Evolutionary conservation across 23 tunicate genomes (phyloP).

Genomic region (Phallusia fumigata): DNA sequence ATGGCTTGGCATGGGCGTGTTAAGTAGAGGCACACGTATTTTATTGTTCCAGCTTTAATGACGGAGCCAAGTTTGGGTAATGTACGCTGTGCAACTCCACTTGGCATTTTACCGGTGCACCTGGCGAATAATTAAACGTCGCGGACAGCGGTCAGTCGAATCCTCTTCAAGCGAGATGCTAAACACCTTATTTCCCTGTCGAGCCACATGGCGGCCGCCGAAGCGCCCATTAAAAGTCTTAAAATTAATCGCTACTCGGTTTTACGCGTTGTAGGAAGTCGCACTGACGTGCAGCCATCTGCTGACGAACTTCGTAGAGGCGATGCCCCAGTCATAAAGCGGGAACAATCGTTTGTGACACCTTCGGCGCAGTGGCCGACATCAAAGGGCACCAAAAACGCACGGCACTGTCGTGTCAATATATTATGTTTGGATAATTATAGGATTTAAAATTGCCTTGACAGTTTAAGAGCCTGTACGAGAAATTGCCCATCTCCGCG

Average conservation of each 20-base stretch:
- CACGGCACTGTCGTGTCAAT: slow-evolving; percentile 6
- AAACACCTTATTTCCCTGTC: background rate
- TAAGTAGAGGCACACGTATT: background rate
- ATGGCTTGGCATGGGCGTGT: background rate
- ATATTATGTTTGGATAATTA: slow-evolving; percentile 6
- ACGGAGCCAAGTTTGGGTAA: background rate
- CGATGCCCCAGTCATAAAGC: background rate
- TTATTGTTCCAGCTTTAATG: background rate
- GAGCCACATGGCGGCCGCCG: background rate
- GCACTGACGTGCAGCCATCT: background rate
- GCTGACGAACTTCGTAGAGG: background rate
- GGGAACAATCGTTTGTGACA: background rate
- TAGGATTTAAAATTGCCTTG: slow-evolving; percentile 1
- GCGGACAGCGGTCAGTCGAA: background rate
- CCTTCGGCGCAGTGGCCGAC: background rate
- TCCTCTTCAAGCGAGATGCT: background rate
- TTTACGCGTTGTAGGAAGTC: background rate
- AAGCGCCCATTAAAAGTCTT: slow-evolving; percentile 3
- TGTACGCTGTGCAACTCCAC: slow-evolving; percentile 9
- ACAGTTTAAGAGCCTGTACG: slow-evolving; percentile 5
- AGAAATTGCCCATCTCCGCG: slow-evolving; percentile 4
- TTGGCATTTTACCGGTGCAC: slow-evolving; percentile 7
- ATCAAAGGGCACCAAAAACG: background rate
- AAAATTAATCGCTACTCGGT: slow-evolving; percentile 4
- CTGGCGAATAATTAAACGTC: background rate